These are phyloP conservation scores for Nomia melanderi DNA, from an alignment of 1,140 invertebrate genomes.

Conservation along the genomic window DNA sequence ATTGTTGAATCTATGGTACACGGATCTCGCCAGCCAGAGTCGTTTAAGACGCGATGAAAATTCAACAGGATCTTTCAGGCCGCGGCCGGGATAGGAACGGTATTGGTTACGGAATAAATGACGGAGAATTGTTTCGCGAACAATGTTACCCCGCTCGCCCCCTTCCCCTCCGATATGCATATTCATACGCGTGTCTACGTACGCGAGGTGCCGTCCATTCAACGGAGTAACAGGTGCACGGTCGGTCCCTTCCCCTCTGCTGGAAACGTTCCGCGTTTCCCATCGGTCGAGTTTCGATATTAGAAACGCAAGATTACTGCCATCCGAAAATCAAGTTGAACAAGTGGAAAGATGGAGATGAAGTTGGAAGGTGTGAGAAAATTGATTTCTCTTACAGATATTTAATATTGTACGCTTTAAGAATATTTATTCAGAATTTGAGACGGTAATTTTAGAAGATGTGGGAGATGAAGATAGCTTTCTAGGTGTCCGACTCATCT, in stretches of 20 bases:
- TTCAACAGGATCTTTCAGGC: background rate
- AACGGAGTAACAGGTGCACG: conserved; percentile 43
- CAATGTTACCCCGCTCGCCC: background rate
- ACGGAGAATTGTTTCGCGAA: background rate
- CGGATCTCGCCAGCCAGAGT: background rate
- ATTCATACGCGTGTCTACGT: conserved; percentile 39
- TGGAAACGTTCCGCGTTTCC: conserved; percentile 20
- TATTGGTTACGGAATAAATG: background rate
- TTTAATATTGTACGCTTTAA: too few relatives aligned
- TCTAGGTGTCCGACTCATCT: too few relatives aligned
- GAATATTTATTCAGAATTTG: too few relatives aligned
- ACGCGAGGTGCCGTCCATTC: conserved; percentile 10
- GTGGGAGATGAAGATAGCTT: too few relatives aligned
- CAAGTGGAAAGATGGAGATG: too few relatives aligned
- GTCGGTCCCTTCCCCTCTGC: background rate
- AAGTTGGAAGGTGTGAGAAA: too few relatives aligned
- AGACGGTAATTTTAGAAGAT: too few relatives aligned
- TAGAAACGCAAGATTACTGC: background rate
- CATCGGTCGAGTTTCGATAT: conserved; percentile 7
- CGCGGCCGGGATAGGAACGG: background rate
- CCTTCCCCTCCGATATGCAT: background rate
- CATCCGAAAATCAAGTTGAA: too few relatives aligned
- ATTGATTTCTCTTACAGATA: too few relatives aligned
- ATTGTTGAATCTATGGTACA: conserved; percentile 5
- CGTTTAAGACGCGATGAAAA: background rate